Evolutionary conservation across 2,888 invertebrate genomes (phyloP), one percentile per base, ranked within the genome.

Genomic region (Gnatocerus cornutus): DNA sequence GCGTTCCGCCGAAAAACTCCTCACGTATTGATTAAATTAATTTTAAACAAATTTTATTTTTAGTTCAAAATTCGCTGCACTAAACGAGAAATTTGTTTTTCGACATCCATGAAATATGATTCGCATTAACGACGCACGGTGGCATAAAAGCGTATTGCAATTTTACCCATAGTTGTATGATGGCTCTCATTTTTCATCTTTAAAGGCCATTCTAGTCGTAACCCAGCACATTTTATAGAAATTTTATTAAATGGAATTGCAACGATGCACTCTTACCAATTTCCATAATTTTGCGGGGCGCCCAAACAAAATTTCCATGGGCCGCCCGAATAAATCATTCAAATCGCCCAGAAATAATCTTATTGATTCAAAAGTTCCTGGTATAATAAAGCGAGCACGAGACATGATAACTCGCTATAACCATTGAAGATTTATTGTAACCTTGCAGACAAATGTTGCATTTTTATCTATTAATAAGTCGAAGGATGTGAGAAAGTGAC

Each of bases 381-480:
- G 29, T 50, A 27, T n/a, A 29, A 50, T 29, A 50, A 10, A 10
- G 50, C 21, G n/a, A 8, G 12, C 0, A n/a, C 13, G 12, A 50
- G 48, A 50, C 9, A 4, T n/a, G 16, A 46, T 46, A 46, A 46
- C 14, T 46, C 16, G 43, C n/a, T 46, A 46, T 46, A 5, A 13
- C 13, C 1, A 4, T 4, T 21, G 16, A 5, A 46, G 46, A 46
- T 46, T 46, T 46, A 46, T 46, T 16, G 10, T 16, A 46, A n/a
- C 46, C 46, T 46, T 46, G 46, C 46, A 13, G 8, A n/a, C 46
- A 46, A 46, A 46, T 16, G 16, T 46, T 16, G 46, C 46, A 46
- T 46, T 46, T 46, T 46, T 46, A 46, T 14, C 46, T 46, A 46
- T 46, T 46, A 46, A 46, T 46, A 46, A 46, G 13, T 46, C 21